Evolutionary conservation across 2,113 vertebrate species (phyloP), one percentile per base, ranked within the genome.

Genomic region (Zosterops borbonicus): DNA sequence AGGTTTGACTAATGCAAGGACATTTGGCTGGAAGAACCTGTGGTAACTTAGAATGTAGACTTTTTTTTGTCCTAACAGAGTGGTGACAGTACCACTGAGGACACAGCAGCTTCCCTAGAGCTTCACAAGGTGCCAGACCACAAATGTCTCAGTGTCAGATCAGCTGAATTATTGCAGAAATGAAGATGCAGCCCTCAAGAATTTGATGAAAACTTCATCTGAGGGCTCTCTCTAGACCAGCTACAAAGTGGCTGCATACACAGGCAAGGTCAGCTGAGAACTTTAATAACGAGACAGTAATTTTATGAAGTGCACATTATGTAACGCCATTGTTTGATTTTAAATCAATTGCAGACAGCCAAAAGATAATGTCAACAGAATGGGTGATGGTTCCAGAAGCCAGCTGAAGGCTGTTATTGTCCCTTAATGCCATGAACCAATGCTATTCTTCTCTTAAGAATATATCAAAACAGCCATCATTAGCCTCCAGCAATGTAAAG

Each of bases 301-400:
- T 77, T n/a, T 70, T 47, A 83, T 56, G 67, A 84, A 49, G 22
- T 55, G 60, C 42, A 67, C 5, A 4, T 90, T 73, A 86, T 42
- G 47, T 94, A 96, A 53, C 2, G 8, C 37, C 14, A 46, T 63
- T 96, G 55, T 95, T 95, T 94, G 86, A 69, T 87, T 95, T 87
- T 55, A 83, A 86, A 92, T 78, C 62, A 53, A 25, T 47, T 93
- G 39, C 37, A 81, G 83, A 49, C 44, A 73, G 87, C 65, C 69
- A 84, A 86, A 91, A 95, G 44, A 77, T 79, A 91, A 90, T 89
- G 78, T 96, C 84, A 94, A 68, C 80, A 92, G 87, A 88, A 87
- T 5, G 24, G 52, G 65, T 79, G 92, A 44, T 70, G 25, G 41
- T 92, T 68, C 87, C 80, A 91, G 82, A 94, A 88, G 76, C 76